A percentile compares a stretch with the other conserved stretches of the same genome.
These are phyloP conservation scores for Drosophila ironensis DNA, from an alignment of 1,140 invertebrate species.

Conservation along the genomic window DNA sequence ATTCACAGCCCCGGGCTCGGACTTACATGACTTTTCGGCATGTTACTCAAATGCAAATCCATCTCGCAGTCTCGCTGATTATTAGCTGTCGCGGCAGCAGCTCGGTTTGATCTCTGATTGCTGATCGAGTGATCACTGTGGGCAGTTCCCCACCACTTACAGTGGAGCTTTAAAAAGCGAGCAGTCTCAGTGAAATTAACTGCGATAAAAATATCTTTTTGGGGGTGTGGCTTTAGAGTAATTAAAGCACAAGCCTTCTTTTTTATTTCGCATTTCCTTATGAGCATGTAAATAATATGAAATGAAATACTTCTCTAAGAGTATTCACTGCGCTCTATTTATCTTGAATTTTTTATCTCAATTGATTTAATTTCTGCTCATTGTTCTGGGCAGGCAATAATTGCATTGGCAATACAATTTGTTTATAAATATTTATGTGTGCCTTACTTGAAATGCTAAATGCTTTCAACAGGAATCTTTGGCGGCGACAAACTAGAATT, in stretches of 20 bases:
- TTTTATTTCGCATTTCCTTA: background rate
- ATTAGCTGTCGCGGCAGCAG: slow-evolving; percentile 21
- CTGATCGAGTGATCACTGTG: slow-evolving; percentile 41
- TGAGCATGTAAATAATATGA: too few relatives aligned
- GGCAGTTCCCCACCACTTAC: slow-evolving; percentile 28
- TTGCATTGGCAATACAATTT: slow-evolving; percentile 44
- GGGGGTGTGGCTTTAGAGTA: slow-evolving; percentile 13
- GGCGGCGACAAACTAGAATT: slow-evolving; percentile 65
- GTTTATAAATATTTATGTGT: slow-evolving; percentile 50
- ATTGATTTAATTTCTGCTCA: slow-evolving; percentile 54
- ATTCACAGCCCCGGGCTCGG: slow-evolving; percentile 17
- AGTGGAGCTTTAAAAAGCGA: slow-evolving; percentile 20
- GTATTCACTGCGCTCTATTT: slow-evolving; percentile 17
- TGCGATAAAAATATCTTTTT: slow-evolving; percentile 7
- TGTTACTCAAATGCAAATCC: slow-evolving; percentile 65
- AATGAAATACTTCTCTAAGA: too few relatives aligned
- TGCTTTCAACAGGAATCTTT: slow-evolving; percentile 52
- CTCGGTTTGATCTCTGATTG: slow-evolving; percentile 4
- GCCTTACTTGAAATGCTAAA: slow-evolving; percentile 42
- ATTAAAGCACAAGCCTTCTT: slow-evolving; percentile 3
- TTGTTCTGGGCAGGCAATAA: slow-evolving; percentile 56
- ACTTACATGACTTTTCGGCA: slow-evolving; percentile 72
- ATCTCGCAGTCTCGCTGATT: slow-evolving; percentile 36
- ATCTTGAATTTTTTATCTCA: slow-evolving; percentile 52
- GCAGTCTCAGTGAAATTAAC: background rate